Conservation (phyloP, 2,113 vertebrate genomes). For the Sinocyclocheilus rhinocerous region DNA sequence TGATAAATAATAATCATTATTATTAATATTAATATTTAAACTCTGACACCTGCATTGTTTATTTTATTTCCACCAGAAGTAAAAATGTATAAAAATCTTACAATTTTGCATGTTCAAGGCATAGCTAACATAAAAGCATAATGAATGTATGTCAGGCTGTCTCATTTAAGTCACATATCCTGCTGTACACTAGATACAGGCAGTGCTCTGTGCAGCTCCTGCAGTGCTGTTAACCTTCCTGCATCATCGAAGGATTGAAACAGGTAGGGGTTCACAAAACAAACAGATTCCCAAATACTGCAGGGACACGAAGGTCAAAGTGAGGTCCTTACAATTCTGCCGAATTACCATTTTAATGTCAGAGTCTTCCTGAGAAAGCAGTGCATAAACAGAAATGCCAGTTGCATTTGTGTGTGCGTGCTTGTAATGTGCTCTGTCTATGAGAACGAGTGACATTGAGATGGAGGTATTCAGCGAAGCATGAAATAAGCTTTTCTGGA, state of each 20-base stretch:
- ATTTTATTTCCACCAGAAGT: too few relatives aligned
- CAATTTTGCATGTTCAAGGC: too few relatives aligned
- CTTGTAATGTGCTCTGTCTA: slow-evolving; percentile 1
- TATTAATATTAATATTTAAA: too few relatives aligned
- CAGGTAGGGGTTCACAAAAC: neutral
- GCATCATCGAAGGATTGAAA: neutral
- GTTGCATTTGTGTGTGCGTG: neutral
- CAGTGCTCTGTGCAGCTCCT: too few relatives aligned
- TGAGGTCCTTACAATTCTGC: neutral
- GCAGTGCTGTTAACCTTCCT: neutral
- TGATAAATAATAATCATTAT: too few relatives aligned
- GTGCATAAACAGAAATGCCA: slow-evolving; percentile 1
- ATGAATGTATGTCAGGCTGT: too few relatives aligned
- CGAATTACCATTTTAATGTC: slow-evolving; percentile 26
- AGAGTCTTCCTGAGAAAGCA: slow-evolving; percentile 18
- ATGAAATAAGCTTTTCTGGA: slow-evolving; percentile 74
- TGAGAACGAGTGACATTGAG: slow-evolving; percentile 28
- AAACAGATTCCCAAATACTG: neutral
- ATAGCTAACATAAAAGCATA: too few relatives aligned
- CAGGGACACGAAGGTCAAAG: neutral
- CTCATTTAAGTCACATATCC: too few relatives aligned
- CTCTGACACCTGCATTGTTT: too few relatives aligned
- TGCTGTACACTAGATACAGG: too few relatives aligned
- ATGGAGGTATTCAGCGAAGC: slow-evolving; percentile 64
- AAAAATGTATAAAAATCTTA: too few relatives aligned